Conservation (phyloP, 2,888 invertebrate genomes). For the Caenorhabditis drosophilae region DNA sequence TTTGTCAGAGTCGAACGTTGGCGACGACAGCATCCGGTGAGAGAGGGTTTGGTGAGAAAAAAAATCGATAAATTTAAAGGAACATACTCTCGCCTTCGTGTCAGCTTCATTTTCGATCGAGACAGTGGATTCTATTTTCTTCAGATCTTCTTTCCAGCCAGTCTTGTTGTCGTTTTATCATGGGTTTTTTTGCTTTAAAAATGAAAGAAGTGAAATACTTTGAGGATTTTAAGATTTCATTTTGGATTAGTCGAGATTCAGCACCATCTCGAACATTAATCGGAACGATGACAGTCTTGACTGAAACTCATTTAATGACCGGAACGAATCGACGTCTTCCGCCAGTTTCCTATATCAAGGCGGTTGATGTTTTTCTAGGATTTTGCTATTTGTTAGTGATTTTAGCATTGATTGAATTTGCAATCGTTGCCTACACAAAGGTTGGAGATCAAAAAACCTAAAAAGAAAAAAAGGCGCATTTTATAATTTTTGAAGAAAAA, state of each 20-base stretch:
- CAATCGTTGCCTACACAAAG: slow-evolving; percentile 62
- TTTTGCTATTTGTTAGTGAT: slow-evolving; percentile 61
- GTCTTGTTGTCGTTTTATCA: slow-evolving; percentile 49
- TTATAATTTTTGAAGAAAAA: too few relatives aligned
- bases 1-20: slow-evolving; percentile 47
- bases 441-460: too few relatives aligned
- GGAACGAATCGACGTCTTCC: slow-evolving; percentile 70
- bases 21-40: slow-evolving; percentile 52
- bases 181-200: slow-evolving; percentile 30
- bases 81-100: slow-evolving; percentile 93
- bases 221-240: slow-evolving; percentile 80
- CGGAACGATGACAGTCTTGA: slow-evolving; percentile 70
- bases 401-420: slow-evolving; percentile 57
- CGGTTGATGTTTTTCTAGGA: slow-evolving; percentile 61
- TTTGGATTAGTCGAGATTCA: slow-evolving; percentile 97
- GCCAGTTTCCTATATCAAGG: slow-evolving; percentile 60
- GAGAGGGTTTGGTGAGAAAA: background rate
- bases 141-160: slow-evolving; percentile 89
- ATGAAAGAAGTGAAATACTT: too few relatives aligned
- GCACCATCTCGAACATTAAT: slow-evolving; percentile 85
- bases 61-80: slow-evolving; percentile 76
- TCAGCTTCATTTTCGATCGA: slow-evolving; percentile 94
- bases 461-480: too few relatives aligned
- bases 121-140: slow-evolving; percentile 97
- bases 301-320: slow-evolving; percentile 78